These are phyloP conservation scores for Sinocyclocheilus rhinocerous DNA, from an alignment of 2,113 vertebrate genomes.

Conservation along the genomic window DNA sequence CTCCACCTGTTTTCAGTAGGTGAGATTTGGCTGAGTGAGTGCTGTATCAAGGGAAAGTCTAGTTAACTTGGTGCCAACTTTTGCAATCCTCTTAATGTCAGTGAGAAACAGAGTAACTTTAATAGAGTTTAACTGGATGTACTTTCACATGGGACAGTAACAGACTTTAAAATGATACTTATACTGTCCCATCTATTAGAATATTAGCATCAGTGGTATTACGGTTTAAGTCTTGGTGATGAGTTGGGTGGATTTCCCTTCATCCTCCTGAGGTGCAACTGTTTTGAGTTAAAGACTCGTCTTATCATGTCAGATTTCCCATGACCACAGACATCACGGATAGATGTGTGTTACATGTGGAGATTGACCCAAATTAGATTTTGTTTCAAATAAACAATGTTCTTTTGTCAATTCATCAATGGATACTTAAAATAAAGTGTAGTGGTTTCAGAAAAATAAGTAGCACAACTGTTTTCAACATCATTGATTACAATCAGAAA, in stretches of 20 bases:
- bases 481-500: neutral
- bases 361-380: neutral
- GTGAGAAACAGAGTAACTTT: conserved; percentile 20
- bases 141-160: conserved; percentile 23
- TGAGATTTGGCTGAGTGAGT: conserved; percentile 7
- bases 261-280: conserved; percentile 29
- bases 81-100: conserved; percentile 42
- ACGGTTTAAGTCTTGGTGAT: conserved; percentile 22
- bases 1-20: conserved; percentile 8
- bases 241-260: conserved; percentile 5
- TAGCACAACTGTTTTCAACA: neutral
- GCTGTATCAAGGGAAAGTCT: conserved; percentile 12
- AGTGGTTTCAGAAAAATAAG: neutral
- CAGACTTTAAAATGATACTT: conserved; percentile 32
- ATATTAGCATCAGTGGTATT: conserved; percentile 11
- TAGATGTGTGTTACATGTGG: neutral
- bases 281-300: neutral
- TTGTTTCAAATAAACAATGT: neutral
- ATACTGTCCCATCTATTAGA: conserved; percentile 22
- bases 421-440: neutral
- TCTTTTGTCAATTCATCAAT: neutral
- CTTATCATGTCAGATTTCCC: conserved; percentile 8
- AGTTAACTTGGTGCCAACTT: conserved; percentile 24
- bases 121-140: conserved; percentile 22
- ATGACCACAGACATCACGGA: neutral